Percentiles rank a stretch among this genome's conserved stretches.
These are phyloP conservation scores for Thyatira batis DNA, from an alignment of 2,888 invertebrate species.

Conservation along the genomic window DNA sequence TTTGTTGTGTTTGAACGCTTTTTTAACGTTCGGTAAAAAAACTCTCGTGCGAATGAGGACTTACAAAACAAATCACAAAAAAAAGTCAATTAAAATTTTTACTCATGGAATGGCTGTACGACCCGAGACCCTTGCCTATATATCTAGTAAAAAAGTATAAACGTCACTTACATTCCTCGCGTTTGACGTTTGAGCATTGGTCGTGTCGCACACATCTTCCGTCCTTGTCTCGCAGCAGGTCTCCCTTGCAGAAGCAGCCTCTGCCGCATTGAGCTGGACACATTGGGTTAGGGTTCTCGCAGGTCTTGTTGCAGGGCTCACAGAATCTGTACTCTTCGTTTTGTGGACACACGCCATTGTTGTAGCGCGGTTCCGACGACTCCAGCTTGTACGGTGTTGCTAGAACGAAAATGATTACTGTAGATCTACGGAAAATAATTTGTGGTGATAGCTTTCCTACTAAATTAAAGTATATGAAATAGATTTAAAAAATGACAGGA, in stretches of 20 bases:
- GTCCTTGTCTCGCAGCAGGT: slow-evolving; percentile 45
- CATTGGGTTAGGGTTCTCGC: slow-evolving; percentile 56
- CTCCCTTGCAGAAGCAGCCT: slow-evolving; percentile 62
- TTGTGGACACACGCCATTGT: slow-evolving; percentile 40
- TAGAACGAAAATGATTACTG: slow-evolving; percentile 14
- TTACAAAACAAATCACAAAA: too few species aligned
- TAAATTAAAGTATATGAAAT: too few species aligned
- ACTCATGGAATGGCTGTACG: too few species aligned
- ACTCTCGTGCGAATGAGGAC: too few species aligned
- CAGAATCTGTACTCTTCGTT: slow-evolving; percentile 63
- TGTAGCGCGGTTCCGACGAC: slow-evolving; percentile 52
- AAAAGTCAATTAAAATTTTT: too few species aligned
- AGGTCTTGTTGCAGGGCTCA: slow-evolving; percentile 55
- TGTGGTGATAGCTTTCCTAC: neutral
- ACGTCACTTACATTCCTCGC: slow-evolving; percentile 13
- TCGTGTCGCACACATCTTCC: slow-evolving; percentile 48
- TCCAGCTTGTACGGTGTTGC: slow-evolving; percentile 38
- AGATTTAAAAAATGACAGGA: too few species aligned
- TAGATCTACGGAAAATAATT: neutral
- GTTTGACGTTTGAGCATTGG: slow-evolving; percentile 40
- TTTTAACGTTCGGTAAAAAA: too few species aligned
- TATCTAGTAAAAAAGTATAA: slow-evolving; percentile 12
- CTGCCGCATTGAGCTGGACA: slow-evolving; percentile 62
- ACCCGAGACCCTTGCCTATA: slow-evolving; percentile 10
- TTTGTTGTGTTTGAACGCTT: too few species aligned